Evolutionary conservation across 2,797 vertebrate genomes (phyloP), one percentile per base, ranked within the genome.

Genomic region (Salmo trutta): DNA sequence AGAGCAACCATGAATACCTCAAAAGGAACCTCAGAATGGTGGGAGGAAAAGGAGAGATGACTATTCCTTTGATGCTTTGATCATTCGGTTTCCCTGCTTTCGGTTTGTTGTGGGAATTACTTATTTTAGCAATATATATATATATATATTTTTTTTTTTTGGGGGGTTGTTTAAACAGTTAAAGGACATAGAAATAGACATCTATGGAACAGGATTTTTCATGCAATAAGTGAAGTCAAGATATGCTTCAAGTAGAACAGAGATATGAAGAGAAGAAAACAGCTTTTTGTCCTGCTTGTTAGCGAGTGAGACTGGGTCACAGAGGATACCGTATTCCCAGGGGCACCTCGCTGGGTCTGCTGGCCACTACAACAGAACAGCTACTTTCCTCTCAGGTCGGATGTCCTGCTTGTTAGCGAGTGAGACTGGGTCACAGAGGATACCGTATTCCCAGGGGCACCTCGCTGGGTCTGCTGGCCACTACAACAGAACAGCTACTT

Each of bases 1-100:
- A 81, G 52, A 41, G 41, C 41, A 82, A 81, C 76, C 89, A 80
- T 78, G 82, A 88, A 84, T 68, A 79, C 81, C 88, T 86, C 66
- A 75, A 87, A 79, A 66, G 75, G 87, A 77, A 70, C 83, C 72
- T 81, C 81, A 14, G 79, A 81, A 31, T 81, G 51, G 90, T 86
- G 89, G 78, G 31, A 86, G 75, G 82, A 78, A 83, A 51, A 66
- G 31, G 31, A 66, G 5, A 51, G 36, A 75, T 16, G 56, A 24
- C n/a, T 19, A 52, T 65, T 75, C 41, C 62, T 66, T 51, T 51
- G 47, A 83, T 85, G 80, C 62, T 31, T 56, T 80, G 56, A 79
- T 54, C 70, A 56, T 67, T 75, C 79, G n/a, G 31, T 81, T 27
- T 53, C 52, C 76, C 64, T 70, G 78, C 78, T 81, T 74, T 81